phyloP scores from a whole-genome alignment of 2,797 vertebrate species.

The Buphagus erythrorhynchus region DNA sequence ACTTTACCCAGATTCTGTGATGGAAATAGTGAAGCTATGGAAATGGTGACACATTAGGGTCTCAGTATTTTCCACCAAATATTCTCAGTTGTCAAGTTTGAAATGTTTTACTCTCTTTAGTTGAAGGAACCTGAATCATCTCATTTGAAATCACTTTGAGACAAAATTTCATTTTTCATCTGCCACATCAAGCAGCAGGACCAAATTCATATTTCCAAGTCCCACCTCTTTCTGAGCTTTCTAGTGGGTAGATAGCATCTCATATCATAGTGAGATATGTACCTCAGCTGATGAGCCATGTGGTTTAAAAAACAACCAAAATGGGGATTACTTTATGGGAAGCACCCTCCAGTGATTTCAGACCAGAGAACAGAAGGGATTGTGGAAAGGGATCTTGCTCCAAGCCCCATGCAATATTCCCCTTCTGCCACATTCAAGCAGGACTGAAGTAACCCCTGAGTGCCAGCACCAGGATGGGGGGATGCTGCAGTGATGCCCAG shows the following conservation, averaged over 20 bases:
- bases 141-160: background rate
- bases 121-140: background rate
- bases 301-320: background rate
- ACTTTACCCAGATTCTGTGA: background rate
- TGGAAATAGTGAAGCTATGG: background rate
- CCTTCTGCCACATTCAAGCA: rapidly evolving
- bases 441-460: background rate
- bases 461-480: rapidly evolving
- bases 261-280: rapidly evolving
- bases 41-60: background rate
- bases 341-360: background rate
- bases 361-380: background rate
- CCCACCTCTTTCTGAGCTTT: background rate
- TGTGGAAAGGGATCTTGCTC: background rate
- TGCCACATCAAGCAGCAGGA: background rate
- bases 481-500: background rate
- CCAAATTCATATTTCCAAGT: background rate
- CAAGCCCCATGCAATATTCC: rapidly evolving
- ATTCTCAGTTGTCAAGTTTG: background rate
- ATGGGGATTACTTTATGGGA: background rate
- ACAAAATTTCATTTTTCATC: background rate
- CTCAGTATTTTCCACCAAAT: background rate
- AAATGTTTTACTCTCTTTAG: background rate
- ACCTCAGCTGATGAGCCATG: background rate
- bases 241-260: background rate